A percentile compares a stretch with the other conserved stretches of the same genome.
These are phyloP conservation scores for Odobenus rosmarus DNA, from an alignment of 2,113 vertebrate genomes.

Conservation along the genomic window DNA sequence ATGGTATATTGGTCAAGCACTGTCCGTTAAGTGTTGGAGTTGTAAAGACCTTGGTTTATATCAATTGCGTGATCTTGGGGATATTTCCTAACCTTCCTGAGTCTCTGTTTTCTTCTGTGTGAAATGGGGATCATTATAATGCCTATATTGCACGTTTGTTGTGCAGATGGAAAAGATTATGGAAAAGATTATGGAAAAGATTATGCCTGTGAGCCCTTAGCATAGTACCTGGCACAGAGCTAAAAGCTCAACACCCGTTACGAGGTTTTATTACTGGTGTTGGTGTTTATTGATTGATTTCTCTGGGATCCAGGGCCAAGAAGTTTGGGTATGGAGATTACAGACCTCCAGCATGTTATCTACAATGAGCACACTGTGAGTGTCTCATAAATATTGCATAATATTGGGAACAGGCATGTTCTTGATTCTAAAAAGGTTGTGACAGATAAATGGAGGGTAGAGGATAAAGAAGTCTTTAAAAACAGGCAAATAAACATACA, in stretches of 20 bases:
- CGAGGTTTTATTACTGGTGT: background rate
- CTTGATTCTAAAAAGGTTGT: constrained; percentile 54
- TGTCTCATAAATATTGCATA: constrained; percentile 54
- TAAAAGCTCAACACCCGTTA: background rate
- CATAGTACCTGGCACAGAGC: background rate
- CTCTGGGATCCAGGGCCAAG: background rate
- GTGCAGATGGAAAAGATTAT: background rate
- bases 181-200: background rate
- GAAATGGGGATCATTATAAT: background rate
- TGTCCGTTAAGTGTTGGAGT: background rate
- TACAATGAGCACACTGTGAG: background rate
- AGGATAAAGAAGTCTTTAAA: constrained; percentile 46
- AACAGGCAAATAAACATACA: background rate
- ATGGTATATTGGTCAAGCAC: rapidly evolving
- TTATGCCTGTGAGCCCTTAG: background rate
- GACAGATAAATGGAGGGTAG: constrained; percentile 54
- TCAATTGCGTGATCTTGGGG: background rate
- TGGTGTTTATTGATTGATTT: background rate
- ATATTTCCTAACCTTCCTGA: background rate
- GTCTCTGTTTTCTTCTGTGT: background rate
- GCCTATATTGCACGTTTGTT: background rate
- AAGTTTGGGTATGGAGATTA: background rate
- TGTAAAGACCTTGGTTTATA: background rate
- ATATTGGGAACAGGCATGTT: background rate
- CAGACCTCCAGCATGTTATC: background rate